Percentiles rank a stretch among this genome's conserved stretches.
Evolutionary conservation across 2,113 vertebrate species (phyloP).

Genomic region (Asarcornis scutulata): DNA sequence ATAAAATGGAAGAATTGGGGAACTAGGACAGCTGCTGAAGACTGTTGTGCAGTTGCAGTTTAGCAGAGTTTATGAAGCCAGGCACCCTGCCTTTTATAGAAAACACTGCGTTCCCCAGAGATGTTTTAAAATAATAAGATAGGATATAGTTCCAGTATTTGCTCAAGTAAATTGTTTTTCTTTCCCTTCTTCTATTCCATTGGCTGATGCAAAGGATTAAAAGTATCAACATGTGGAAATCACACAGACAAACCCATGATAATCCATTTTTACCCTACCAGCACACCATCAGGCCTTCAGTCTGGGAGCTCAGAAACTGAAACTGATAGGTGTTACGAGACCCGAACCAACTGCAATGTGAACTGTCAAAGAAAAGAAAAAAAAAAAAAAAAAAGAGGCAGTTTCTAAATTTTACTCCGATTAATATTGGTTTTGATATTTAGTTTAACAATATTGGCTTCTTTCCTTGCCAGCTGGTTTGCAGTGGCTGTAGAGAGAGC

Average conservation of each 20-base stretch:
- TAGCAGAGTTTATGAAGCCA: conserved; percentile 1
- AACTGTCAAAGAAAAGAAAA: not conserved
- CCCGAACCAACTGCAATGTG: not conserved
- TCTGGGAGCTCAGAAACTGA: not conserved
- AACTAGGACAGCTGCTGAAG: conserved; percentile 30
- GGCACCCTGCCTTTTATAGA: not conserved
- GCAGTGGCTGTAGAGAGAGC: not conserved
- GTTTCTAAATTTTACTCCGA: not conserved
- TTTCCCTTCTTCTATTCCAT: not conserved
- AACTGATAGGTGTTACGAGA: fast-evolving
- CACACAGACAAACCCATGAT: not conserved
- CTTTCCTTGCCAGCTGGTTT: not conserved
- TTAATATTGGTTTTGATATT: not conserved
- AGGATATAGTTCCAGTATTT: not conserved
- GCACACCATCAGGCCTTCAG: not conserved
- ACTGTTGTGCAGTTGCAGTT: not conserved
- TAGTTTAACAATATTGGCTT: not conserved
- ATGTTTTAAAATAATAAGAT: conserved; percentile 11
- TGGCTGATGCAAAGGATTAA: conserved; percentile 2
- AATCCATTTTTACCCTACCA: not conserved
- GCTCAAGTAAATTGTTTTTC: conserved; percentile 19
- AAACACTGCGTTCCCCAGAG: not conserved
- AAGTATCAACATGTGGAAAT: not conserved
- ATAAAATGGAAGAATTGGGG: not conserved
- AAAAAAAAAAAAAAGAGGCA: not conserved